Conservation (phyloP, 1,140 invertebrate genomes). For the Vollenhovia emeryi region DNA sequence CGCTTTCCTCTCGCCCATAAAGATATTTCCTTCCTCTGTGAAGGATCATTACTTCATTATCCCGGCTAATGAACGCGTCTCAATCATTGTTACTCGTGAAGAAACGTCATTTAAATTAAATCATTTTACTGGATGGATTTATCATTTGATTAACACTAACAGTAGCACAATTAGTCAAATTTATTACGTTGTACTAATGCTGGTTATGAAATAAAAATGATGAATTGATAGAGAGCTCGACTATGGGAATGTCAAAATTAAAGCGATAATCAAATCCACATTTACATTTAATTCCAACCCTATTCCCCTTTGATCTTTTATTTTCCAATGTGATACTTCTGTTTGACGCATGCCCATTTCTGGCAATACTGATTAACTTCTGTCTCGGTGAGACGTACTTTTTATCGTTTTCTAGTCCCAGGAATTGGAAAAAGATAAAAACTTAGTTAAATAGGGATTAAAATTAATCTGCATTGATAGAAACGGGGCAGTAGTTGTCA, state of each 20-base stretch:
- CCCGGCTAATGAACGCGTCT: not conserved
- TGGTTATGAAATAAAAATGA: not conserved
- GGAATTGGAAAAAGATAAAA: no score
- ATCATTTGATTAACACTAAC: not conserved
- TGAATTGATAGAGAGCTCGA: not conserved
- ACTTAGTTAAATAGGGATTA: no score
- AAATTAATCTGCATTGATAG: no score
- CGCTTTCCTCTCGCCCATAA: conserved; percentile 5
- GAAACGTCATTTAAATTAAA: not conserved
- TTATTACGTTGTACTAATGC: not conserved
- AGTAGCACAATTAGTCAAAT: not conserved
- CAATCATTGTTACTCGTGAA: not conserved
- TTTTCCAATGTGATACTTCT: not conserved
- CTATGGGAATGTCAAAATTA: not conserved
- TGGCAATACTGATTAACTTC: no score
- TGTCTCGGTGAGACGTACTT: no score
- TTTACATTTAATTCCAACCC: not conserved
- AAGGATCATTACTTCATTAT: conserved; percentile 25
- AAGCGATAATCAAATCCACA: not conserved
- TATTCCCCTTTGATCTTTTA: not conserved
- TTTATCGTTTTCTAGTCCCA: no score
- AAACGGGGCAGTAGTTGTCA: no score
- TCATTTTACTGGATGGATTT: not conserved
- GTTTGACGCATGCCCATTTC: no score
- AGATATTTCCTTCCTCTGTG: conserved; percentile 17